Conservation (phyloP, 2,113 vertebrate species). For the Lepus timidus region DNA sequence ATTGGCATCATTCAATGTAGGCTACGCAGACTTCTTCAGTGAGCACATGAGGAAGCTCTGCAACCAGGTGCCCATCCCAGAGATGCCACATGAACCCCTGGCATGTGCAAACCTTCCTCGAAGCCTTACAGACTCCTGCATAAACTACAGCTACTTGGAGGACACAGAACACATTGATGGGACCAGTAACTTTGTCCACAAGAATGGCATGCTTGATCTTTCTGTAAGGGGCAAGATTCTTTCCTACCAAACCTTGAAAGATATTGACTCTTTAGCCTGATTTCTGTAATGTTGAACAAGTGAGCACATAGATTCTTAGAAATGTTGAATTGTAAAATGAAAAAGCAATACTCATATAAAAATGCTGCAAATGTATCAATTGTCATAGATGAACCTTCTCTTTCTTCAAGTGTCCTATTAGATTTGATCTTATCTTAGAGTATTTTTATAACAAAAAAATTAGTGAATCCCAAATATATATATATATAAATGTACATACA, state of each 20-base stretch:
- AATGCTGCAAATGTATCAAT: neutral
- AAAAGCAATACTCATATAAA: neutral
- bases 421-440: slow-evolving; percentile 33
- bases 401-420: neutral
- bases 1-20: slow-evolving; percentile 97
- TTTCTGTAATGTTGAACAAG: slow-evolving; percentile 56
- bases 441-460: slow-evolving; percentile 27
- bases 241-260: slow-evolving; percentile 53
- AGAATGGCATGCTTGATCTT: slow-evolving; percentile 99
- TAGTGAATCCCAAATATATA: slow-evolving; percentile 2
- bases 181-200: slow-evolving; percentile 98
- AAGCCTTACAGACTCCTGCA: slow-evolving; percentile 99
- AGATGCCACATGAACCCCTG: slow-evolving; percentile 95
- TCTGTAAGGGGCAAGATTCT: slow-evolving; percentile 89
- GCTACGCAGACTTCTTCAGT: slow-evolving; percentile 98
- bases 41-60: slow-evolving; percentile 99
- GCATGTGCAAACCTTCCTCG: slow-evolving; percentile 97
- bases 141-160: slow-evolving; percentile 98
- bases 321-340: slow-evolving; percentile 31
- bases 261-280: neutral
- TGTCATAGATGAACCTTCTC: neutral
- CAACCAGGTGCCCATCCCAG: slow-evolving; percentile 94
- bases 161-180: slow-evolving; percentile 98
- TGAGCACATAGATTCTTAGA: neutral
- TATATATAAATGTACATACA: neutral